phyloP scores from a whole-genome alignment of 2,797 vertebrate species.

The Macroramphosus scolopax region DNA sequence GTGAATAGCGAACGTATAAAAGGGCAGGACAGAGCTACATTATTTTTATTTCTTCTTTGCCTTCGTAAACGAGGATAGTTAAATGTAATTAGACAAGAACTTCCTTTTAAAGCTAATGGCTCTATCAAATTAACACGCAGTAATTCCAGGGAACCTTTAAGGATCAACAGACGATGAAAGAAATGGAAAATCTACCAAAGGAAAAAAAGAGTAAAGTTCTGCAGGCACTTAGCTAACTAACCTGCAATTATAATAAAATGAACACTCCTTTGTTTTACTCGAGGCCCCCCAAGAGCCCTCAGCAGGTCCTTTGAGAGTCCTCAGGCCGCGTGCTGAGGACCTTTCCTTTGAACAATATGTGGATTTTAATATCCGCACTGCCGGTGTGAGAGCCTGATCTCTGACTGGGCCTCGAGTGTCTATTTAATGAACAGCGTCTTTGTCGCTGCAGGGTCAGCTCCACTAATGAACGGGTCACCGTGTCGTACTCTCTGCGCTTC shows the following conservation, averaged over 20 bases:
- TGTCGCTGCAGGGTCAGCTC: constrained; percentile 51
- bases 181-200: background rate
- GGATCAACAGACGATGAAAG: background rate
- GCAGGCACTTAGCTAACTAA: background rate
- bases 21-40: too few species aligned
- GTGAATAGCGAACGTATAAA: too few species aligned
- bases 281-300: background rate
- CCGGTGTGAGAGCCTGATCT: constrained; percentile 46
- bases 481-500: constrained; percentile 13
- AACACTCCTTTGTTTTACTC: constrained; percentile 9
- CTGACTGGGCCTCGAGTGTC: constrained; percentile 52
- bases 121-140: background rate
- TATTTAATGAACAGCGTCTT: constrained; percentile 66
- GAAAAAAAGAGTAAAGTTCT: constrained; percentile 4
- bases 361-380: constrained; percentile 38
- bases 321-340: background rate
- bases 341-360: constrained; percentile 20
- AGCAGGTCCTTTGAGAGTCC: constrained; percentile 8
- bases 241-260: constrained; percentile 8
- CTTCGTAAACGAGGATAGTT: too few species aligned
- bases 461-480: constrained; percentile 57
- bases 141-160: background rate
- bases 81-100: too few species aligned
- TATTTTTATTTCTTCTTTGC: too few species aligned
- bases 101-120: background rate